phyloP scores from a whole-genome alignment of 2,888 invertebrate genomes.

The Pristionchus mayeri region DNA sequence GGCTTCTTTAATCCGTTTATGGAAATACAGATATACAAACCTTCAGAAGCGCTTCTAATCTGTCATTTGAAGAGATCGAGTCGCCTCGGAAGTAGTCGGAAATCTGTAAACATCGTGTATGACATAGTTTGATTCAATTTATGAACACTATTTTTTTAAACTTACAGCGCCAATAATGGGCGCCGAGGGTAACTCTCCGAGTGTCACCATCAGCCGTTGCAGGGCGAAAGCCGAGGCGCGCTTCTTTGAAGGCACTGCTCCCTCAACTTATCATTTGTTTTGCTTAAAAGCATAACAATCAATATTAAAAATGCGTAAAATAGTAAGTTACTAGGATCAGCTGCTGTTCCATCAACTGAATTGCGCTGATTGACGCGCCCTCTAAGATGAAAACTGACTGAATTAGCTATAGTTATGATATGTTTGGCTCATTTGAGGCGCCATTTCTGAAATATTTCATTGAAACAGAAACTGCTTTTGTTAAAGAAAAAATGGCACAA shows the following conservation, averaged over 20 bases:
- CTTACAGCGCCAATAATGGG: neutral
- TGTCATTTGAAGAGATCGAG: neutral
- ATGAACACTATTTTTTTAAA: neutral
- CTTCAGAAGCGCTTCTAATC: neutral
- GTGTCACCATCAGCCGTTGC: neutral
- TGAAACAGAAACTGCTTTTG: too few relatives aligned
- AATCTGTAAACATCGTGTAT: too few relatives aligned
- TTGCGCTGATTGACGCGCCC: too few relatives aligned
- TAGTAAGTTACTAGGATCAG: neutral
- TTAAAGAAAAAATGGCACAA: too few relatives aligned
- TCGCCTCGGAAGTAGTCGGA: conserved; percentile 6
- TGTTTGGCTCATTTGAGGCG: too few relatives aligned
- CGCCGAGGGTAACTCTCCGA: neutral
- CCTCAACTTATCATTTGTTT: too few relatives aligned
- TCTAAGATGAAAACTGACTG: too few relatives aligned
- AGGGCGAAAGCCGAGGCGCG: neutral
- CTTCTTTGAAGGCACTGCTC: neutral
- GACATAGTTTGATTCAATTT: neutral
- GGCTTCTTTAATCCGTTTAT: neutral
- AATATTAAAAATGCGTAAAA: too few relatives aligned
- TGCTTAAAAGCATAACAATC: too few relatives aligned
- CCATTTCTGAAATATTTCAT: too few relatives aligned
- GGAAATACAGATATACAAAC: neutral
- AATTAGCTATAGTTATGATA: too few relatives aligned
- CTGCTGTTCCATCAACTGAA: neutral